Conservation (phyloP, 2,113 vertebrate genomes). For the Phrynosoma platyrhinos region DNA sequence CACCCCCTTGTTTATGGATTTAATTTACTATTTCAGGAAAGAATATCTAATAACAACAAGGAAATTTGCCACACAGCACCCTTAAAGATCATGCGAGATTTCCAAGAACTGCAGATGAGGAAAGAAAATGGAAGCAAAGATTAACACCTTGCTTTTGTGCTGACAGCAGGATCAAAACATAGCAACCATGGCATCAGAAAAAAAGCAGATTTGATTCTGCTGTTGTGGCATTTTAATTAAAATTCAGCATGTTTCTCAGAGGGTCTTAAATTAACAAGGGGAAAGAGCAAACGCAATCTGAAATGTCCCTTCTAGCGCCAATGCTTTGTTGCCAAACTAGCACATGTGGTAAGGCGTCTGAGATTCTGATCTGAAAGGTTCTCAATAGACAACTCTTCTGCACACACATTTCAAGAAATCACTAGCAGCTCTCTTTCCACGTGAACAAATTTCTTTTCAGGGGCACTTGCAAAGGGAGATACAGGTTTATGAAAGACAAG, state of each 20-base stretch:
- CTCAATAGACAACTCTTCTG: slow-evolving; percentile 37
- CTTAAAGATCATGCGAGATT: background rate
- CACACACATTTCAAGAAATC: slow-evolving; percentile 44
- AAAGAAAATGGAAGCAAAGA: slow-evolving; percentile 45
- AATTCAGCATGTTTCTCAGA: slow-evolving; percentile 40
- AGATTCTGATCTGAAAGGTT: slow-evolving; percentile 49
- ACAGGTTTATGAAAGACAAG: slow-evolving; percentile 30
- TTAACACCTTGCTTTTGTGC: slow-evolving; percentile 49
- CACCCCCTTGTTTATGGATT: background rate
- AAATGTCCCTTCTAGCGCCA: slow-evolving; percentile 17
- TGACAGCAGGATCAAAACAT: slow-evolving; percentile 65
- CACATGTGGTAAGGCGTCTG: background rate
- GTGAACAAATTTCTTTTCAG: slow-evolving; percentile 53
- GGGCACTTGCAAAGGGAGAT: slow-evolving; percentile 19
- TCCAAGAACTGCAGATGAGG: background rate
- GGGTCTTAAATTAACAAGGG: slow-evolving; percentile 47
- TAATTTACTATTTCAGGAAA: slow-evolving; percentile 10
- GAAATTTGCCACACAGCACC: background rate
- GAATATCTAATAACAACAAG: background rate
- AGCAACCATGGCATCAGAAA: slow-evolving; percentile 48
- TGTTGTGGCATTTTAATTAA: slow-evolving; percentile 55
- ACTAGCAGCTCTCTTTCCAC: slow-evolving; percentile 44
- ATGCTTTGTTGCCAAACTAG: slow-evolving; percentile 21
- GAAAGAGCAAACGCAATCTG: slow-evolving; percentile 36
- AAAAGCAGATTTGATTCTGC: slow-evolving; percentile 28